Percentiles rank a stretch among this genome's conserved stretches.
Evolutionary conservation across 1,140 invertebrate species (phyloP).

Genomic region (Elymnias hypermnestra): DNA sequence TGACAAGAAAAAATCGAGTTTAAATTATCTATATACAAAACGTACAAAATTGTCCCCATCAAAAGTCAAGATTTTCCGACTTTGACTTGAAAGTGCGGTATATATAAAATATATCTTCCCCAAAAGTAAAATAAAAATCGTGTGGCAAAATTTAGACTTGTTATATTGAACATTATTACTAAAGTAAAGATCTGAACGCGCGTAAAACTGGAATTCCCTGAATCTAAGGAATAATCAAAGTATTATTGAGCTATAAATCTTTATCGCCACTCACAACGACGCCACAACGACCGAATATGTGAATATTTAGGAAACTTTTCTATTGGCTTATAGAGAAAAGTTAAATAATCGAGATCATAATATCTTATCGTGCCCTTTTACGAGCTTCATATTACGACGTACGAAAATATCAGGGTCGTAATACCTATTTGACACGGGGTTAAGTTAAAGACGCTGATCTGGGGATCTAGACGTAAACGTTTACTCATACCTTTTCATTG

Average conservation of each 20-base stretch:
- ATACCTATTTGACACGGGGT: background rate
- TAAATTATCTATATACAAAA: too few species aligned
- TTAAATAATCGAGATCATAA: slow-evolving; percentile 33
- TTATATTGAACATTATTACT: slow-evolving; percentile 39
- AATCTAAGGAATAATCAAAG: slow-evolving; percentile 65
- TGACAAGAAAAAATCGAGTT: too few species aligned
- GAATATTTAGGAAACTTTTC: slow-evolving; percentile 57
- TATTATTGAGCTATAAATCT: slow-evolving; percentile 65
- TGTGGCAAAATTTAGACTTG: slow-evolving; percentile 4
- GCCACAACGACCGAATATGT: slow-evolving; percentile 38
- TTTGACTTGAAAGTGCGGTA: too few species aligned
- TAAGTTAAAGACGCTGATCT: background rate
- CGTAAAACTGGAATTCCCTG: slow-evolving; percentile 53
- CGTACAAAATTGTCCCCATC: too few species aligned
- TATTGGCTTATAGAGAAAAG: slow-evolving; percentile 32
- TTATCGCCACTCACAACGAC: slow-evolving; percentile 44
- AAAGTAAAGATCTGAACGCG: slow-evolving; percentile 49
- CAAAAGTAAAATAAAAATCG: too few species aligned
- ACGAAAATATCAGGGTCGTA: slow-evolving; percentile 8
- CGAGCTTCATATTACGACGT: slow-evolving; percentile 20
- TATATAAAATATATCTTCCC: too few species aligned
- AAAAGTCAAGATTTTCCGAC: too few species aligned
- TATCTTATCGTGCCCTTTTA: slow-evolving; percentile 29
- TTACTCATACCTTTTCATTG: too few species aligned
- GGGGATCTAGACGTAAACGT: too few species aligned